These are phyloP conservation scores for Eulemur albifrons DNA, from an alignment of 2,797 vertebrate species.

Conservation along the genomic window DNA sequence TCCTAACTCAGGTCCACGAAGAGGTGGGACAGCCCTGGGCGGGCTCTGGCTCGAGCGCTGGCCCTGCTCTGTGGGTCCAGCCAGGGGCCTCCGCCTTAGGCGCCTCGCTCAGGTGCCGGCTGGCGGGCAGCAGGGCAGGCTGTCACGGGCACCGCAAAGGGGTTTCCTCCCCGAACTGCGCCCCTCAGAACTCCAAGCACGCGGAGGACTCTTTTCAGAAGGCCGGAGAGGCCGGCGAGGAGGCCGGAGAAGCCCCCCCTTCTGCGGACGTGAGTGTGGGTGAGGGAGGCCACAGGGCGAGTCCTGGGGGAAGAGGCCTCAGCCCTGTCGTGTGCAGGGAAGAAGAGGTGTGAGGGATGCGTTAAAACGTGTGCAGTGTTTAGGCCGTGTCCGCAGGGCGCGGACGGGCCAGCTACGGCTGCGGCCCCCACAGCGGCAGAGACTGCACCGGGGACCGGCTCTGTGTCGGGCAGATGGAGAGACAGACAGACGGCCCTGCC, in stretches of 20 bases:
- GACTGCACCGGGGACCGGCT: no score
- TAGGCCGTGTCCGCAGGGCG: background rate
- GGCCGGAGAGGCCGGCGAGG: background rate
- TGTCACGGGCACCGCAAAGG: no score
- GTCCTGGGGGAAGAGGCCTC: background rate
- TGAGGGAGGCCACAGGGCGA: background rate
- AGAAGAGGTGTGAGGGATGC: background rate
- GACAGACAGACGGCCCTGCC: background rate
- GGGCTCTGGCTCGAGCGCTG: no score
- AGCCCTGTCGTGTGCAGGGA: no score
- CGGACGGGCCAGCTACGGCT: background rate
- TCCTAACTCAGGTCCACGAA: background rate
- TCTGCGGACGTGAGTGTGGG: background rate
- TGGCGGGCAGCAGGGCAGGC: fast-evolving
- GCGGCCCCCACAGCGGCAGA: background rate
- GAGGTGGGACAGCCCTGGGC: background rate
- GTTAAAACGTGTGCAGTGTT: background rate
- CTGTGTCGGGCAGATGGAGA: background rate
- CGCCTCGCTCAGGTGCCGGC: background rate
- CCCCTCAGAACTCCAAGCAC: background rate
- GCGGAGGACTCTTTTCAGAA: background rate
- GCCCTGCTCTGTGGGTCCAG: background rate
- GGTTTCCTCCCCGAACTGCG: background rate
- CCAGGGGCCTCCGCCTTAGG: background rate
- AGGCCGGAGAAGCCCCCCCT: background rate